Evolutionary conservation across 2,113 vertebrate genomes (phyloP), one percentile per base, ranked within the genome.

Genomic region (Aegithalos caudatus): DNA sequence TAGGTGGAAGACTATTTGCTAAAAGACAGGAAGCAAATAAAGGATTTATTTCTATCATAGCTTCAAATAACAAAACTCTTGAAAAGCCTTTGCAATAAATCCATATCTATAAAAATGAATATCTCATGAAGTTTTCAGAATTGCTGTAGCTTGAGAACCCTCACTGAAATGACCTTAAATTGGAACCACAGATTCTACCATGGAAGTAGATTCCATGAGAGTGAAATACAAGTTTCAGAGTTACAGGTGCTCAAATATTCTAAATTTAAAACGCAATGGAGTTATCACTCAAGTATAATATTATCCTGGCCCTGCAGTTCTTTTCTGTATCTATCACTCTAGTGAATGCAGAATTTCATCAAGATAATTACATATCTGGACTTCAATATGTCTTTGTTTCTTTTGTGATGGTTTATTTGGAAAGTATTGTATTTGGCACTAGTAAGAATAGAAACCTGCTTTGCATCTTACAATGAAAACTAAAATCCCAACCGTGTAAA

Each of bases 21-120:
- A 80, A 62, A 91, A 90, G 27, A 72, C 4, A 87, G 24, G 25
- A 86, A 83, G 37, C 1, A 83, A 83, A 92, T 25, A 14, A 76
- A 79, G 13, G n/a, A 53, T 53, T 45, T 83, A 77, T 90, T 80
- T 86, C 50, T 77, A 27, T 53, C 31, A 38, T 16, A 45, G 4
- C 20, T 94, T 92, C 86, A 94, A 94, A 88, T 28, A 86, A 28
- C 11, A 86, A 79, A 96, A 93, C 24, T 93, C 79, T 60, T 82
- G 29, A 86, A 90, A 88, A 45, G 10, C 31, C 20, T 86, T 83
- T 54, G 65, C 31, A 65, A 81, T 61, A 86, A 94, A 83, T 83
- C 31, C 35, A 17, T 83, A 48, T 33, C 18, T 81, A 25, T 65
- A 53, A 50, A 57, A 95, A 95, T 50, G 0, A 80, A 51, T 82